Percentiles rank a stretch among this genome's conserved stretches.
phyloP scores from a whole-genome alignment of 2,888 invertebrate species.

The Zelleria hepariella region DNA sequence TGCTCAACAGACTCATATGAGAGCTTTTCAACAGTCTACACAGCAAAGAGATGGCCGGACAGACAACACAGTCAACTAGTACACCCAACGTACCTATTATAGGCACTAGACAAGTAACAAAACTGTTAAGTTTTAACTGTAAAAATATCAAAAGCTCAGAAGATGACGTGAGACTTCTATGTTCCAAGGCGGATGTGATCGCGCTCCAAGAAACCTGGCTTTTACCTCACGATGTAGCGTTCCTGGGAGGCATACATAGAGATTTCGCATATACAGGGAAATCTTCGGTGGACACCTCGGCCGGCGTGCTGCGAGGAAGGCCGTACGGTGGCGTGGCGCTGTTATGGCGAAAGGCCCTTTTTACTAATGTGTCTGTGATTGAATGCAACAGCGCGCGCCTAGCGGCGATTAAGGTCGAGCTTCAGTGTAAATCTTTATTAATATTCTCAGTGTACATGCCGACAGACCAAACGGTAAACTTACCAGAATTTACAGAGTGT shows the following conservation, averaged over 20 bases:
- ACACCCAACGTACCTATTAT: too few relatives aligned
- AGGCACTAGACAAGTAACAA: too few relatives aligned
- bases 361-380: not conserved
- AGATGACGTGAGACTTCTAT: not conserved
- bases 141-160: not conserved
- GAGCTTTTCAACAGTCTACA: too few relatives aligned
- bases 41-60: too few relatives aligned
- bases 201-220: slow-evolving; percentile 1
- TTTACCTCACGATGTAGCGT: not conserved
- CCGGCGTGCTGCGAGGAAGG: not conserved
- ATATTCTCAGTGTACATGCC: not conserved
- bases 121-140: not conserved
- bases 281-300: not conserved
- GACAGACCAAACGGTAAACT: not conserved
- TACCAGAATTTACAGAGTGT: not conserved
- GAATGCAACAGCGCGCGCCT: not conserved
- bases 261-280: not conserved
- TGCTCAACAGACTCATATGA: too few relatives aligned
- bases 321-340: not conserved
- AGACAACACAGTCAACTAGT: too few relatives aligned
- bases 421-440: not conserved
- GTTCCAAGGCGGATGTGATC: not conserved
- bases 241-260: not conserved
- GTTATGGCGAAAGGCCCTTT: not conserved
- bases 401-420: not conserved